A percentile compares a stretch with the other conserved stretches of the same genome.
These are phyloP conservation scores for Masticophis lateralis DNA, from an alignment of 2,797 vertebrate genomes.

Conservation along the genomic window DNA sequence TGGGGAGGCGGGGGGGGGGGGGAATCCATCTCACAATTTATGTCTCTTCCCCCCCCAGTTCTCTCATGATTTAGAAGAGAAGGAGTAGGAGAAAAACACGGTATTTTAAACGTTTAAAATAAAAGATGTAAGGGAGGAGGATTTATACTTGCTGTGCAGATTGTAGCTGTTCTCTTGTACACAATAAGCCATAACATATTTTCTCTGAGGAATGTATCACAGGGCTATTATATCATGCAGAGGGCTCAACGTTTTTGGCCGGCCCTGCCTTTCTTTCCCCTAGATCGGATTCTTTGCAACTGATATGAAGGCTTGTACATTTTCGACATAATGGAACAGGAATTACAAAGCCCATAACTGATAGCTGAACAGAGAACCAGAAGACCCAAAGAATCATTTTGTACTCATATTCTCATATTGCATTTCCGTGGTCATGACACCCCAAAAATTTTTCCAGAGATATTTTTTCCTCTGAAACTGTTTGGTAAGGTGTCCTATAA, in stretches of 20 bases:
- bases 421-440: not conserved
- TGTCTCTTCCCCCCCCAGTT: not conserved
- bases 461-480: not conserved
- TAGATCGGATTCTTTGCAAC: not conserved
- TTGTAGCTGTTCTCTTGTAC: not conserved
- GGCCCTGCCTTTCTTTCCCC: not conserved
- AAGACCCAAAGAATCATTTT: not conserved
- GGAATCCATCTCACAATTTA: not conserved
- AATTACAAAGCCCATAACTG: not conserved
- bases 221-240: not conserved
- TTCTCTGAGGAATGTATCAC: not conserved
- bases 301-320: not conserved
- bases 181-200: not conserved
- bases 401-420: not conserved
- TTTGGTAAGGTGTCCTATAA: not conserved
- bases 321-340: not conserved
- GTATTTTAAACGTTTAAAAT: not conserved
- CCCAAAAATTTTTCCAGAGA: not conserved
- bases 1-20: too few species aligned
- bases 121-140: not conserved
- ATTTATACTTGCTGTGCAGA: not conserved
- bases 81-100: not conserved
- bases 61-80: not conserved
- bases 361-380: not conserved
- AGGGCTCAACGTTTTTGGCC: too few species aligned